Evolutionary conservation across 1,140 invertebrate species (phyloP).

Genomic region (Bursaphelenchus mucronatus): DNA sequence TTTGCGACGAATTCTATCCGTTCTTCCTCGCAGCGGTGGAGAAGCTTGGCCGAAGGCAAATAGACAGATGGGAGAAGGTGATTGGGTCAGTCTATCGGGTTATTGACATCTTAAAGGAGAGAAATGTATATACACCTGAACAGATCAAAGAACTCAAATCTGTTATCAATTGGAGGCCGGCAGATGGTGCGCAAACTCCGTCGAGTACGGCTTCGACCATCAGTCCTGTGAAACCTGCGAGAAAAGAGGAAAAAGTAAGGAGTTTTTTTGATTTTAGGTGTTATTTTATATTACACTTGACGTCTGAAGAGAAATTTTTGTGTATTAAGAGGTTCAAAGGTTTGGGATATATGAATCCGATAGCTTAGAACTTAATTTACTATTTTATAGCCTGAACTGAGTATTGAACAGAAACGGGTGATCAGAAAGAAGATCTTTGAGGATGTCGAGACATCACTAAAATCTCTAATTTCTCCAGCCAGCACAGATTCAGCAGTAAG

Average conservation of each 20-base stretch:
- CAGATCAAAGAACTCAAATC: slow-evolving; percentile 5
- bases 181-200: background rate
- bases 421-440: background rate
- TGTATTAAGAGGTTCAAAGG: background rate
- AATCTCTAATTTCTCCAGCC: slow-evolving; percentile 6
- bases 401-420: too few species aligned
- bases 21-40: background rate
- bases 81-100: slow-evolving; percentile 1
- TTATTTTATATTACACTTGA: background rate
- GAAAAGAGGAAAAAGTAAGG: background rate
- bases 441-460: background rate
- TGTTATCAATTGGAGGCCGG: background rate
- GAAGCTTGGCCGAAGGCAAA: slow-evolving; percentile 7
- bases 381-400: too few species aligned
- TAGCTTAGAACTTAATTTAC: too few species aligned
- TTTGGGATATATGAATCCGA: background rate
- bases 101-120: slow-evolving; percentile 7
- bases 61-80: background rate
- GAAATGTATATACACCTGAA: slow-evolving; percentile 10
- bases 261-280: background rate
- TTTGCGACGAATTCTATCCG: slow-evolving; percentile 5
- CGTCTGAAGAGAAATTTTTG: background rate
- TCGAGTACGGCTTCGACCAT: too few species aligned
- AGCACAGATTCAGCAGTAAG: slow-evolving; percentile 6
- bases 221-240: too few species aligned